Evolutionary conservation across 2,888 invertebrate genomes (phyloP).

Genomic region (Diarsia dahlii): DNA sequence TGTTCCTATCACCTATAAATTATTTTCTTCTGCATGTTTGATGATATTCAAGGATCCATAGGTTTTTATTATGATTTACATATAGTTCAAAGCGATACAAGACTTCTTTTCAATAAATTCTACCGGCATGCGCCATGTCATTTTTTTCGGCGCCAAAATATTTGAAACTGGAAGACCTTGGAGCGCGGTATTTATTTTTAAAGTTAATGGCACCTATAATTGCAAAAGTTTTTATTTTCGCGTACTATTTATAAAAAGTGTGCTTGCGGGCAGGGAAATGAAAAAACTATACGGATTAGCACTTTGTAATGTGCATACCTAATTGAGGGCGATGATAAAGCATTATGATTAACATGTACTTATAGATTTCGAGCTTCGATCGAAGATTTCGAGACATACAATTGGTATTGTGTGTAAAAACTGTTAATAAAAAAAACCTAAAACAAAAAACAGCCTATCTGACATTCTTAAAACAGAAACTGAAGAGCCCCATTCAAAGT

Average conservation of each 20-base stretch:
- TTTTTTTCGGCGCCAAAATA: constrained; percentile 67
- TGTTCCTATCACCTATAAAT: constrained; percentile 60
- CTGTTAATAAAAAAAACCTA: background rate
- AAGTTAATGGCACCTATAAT: constrained; percentile 59
- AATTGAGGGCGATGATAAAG: constrained; percentile 17
- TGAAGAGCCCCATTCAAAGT: constrained; percentile 2
- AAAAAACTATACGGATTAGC: constrained; percentile 17
- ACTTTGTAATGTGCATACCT: constrained; percentile 24
- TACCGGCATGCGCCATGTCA: constrained; percentile 51
- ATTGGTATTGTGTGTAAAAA: background rate
- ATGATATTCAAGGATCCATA: constrained; percentile 64
- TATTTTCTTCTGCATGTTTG: constrained; percentile 61
- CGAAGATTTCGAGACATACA: background rate
- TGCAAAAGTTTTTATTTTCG: constrained; percentile 54
- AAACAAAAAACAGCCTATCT: background rate
- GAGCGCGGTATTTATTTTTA: constrained; percentile 59
- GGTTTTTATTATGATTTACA: constrained; percentile 68
- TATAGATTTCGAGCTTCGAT: background rate
- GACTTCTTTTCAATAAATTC: constrained; percentile 58
- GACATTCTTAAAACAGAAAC: background rate
- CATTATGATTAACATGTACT: background rate
- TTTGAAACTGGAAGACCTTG: constrained; percentile 63
- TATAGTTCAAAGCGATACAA: constrained; percentile 61
- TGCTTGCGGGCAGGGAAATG: constrained; percentile 23
- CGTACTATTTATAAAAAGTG: constrained; percentile 53